Base-by-base conservation (phyloP, 2,888 invertebrate species). In the Venustoraphidia nigricollis region DNA sequence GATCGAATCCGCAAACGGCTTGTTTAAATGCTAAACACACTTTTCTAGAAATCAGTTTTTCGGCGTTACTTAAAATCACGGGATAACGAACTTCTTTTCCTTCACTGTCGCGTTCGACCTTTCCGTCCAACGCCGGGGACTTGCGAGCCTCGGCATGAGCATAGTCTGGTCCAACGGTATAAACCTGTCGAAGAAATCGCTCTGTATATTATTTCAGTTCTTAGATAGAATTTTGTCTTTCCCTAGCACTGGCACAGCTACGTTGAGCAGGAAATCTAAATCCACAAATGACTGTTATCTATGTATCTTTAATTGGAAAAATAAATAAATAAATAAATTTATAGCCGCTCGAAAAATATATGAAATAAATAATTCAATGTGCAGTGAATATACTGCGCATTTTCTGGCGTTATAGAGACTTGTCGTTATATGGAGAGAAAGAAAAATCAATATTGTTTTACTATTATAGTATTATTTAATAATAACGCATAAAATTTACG, bases 141-240 rank as follows among this genome's bases (percentile, higher is more conserved):
- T 99, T 99, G 48, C 98, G 74, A 0, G 98, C 98, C 67, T 99
- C 98, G 0, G 98, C 98, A 69, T 98, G 98, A 3, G 97, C 98
- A 67, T 99, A 99, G 68, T 96, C 97, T 1, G 97, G 96, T 0
- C 98, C 98, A 34, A 99, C 97, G 1, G 98, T 98, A 67, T 99
- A 99, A 34, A 98, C 96, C 71, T 86, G 79, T 44, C 66, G 66
- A 35, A 41, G 41, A 27, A 34, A 11, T 10, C 34, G 10, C 13
- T 8, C 10, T 3, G 34, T n/a, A 35, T 34, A 11, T n/a, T 44
- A 41, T 41, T 14, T 10, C 41, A 13, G 5, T 44, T 13, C 35
- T 36, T 11, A 13, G 9, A 3, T n/a, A 42, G 3, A 34, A 13
- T n/a, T n/a, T n/a, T n/a, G n/a, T n/a, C n/a, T n/a, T n/a, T n/a